These are phyloP conservation scores for Rhyacichthys aspro DNA, from an alignment of 2,797 vertebrate species.

Conservation along the genomic window DNA sequence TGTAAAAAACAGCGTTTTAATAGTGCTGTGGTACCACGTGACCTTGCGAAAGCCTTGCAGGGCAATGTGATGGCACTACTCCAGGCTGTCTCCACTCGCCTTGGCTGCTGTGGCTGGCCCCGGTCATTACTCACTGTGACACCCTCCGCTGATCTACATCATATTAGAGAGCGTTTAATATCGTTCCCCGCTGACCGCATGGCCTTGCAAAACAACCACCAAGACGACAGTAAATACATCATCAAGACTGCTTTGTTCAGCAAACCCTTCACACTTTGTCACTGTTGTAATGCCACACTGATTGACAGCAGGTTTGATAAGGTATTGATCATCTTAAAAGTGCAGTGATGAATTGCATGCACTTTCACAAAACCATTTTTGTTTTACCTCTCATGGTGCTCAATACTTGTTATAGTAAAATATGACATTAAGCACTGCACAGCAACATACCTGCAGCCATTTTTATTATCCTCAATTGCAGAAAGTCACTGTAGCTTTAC, in stretches of 20 bases:
- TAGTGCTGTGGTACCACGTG: slow-evolving; percentile 38
- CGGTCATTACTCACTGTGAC: slow-evolving; percentile 75
- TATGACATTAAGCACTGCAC: neutral
- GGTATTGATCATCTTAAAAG: slow-evolving; percentile 41
- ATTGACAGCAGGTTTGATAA: slow-evolving; percentile 39
- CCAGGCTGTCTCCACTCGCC: slow-evolving; percentile 26
- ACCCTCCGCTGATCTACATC: slow-evolving; percentile 67
- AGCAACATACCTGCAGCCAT: neutral
- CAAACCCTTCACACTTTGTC: slow-evolving; percentile 14
- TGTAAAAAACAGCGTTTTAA: slow-evolving; percentile 50
- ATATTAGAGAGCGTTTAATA: slow-evolving; percentile 66
- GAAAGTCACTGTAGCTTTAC: no score
- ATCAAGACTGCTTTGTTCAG: slow-evolving; percentile 18
- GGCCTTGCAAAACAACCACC: slow-evolving; percentile 35
- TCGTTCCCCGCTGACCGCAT: slow-evolving; percentile 44
- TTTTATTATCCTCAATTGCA: no score
- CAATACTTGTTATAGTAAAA: slow-evolving; percentile 25
- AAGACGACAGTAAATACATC: slow-evolving; percentile 35
- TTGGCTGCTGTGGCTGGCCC: slow-evolving; percentile 27
- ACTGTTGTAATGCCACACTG: slow-evolving; percentile 24
- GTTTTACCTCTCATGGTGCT: slow-evolving; percentile 24
- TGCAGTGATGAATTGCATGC: slow-evolving; percentile 20
- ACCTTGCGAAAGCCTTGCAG: slow-evolving; percentile 57
- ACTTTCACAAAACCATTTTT: slow-evolving; percentile 20
- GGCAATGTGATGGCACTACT: slow-evolving; percentile 44